These are phyloP conservation scores for Apistogramma diplotaenia DNA, from an alignment of 2,113 vertebrate species.

Conservation along the genomic window DNA sequence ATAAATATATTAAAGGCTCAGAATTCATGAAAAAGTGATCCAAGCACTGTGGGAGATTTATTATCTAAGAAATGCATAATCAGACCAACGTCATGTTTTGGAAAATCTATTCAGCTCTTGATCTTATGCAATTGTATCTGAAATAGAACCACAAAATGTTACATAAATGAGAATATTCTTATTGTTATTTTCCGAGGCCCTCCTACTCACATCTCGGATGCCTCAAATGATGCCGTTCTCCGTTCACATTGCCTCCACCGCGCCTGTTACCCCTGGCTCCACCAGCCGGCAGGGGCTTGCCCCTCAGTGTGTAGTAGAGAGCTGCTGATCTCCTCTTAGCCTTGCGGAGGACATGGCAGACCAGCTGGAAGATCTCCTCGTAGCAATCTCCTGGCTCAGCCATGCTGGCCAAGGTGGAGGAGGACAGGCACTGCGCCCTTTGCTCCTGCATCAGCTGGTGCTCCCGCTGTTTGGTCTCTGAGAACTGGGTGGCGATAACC, in stretches of 20 bases:
- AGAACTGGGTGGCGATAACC: slow-evolving; percentile 98
- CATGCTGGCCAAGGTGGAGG: slow-evolving; percentile 94
- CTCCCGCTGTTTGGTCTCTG: slow-evolving; percentile 97
- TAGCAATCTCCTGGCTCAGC: slow-evolving; percentile 96
- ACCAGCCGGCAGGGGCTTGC: slow-evolving; percentile 76
- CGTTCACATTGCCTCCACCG: slow-evolving; percentile 66
- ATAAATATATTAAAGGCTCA: background rate
- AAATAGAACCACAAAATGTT: background rate
- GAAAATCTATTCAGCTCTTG: background rate
- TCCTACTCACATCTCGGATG: slow-evolving; percentile 68
- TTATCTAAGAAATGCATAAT: background rate
- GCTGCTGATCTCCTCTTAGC: slow-evolving; percentile 89
- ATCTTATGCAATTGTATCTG: background rate
- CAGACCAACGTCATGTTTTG: background rate
- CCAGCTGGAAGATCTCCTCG: slow-evolving; percentile 95
- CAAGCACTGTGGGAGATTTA: background rate
- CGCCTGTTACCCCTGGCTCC: slow-evolving; percentile 59
- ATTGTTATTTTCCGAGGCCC: background rate
- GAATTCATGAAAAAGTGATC: background rate
- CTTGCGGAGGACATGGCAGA: slow-evolving; percentile 95
- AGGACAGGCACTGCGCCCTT: slow-evolving; percentile 90
- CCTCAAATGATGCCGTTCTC: slow-evolving; percentile 63
- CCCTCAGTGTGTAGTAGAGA: slow-evolving; percentile 88
- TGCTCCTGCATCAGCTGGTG: slow-evolving; percentile 99
- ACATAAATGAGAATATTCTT: background rate